Percentiles rank a stretch among this genome's conserved stretches.
Evolutionary conservation across 2,888 invertebrate genomes (phyloP).

Genomic region (Rhagonycha lutea): DNA sequence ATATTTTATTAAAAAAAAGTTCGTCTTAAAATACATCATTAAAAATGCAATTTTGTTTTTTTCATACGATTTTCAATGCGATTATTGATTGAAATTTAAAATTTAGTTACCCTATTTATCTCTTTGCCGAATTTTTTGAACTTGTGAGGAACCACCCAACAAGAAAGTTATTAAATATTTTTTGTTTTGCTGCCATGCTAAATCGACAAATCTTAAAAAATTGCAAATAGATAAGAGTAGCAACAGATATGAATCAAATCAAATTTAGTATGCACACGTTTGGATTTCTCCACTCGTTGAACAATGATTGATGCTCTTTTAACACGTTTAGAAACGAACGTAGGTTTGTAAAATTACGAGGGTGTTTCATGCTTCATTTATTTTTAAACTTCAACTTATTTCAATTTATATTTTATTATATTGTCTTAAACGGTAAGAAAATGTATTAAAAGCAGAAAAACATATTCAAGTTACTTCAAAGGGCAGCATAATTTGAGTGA

Average conservation of each 20-base stretch:
- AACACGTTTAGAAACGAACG: slow-evolving; percentile 3
- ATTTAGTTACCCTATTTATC: neutral
- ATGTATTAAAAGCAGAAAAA: neutral
- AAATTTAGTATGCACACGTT: slow-evolving; percentile 1
- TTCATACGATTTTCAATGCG: neutral
- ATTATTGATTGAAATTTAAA: neutral
- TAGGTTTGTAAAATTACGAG: slow-evolving; percentile 6
- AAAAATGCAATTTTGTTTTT: neutral
- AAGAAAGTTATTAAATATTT: neutral
- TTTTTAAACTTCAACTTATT: neutral
- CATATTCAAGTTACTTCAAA: neutral
- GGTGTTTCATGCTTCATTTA: slow-evolving; percentile 3
- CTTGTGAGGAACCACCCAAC: neutral
- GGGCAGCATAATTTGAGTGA: neutral
- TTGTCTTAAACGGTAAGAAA: neutral
- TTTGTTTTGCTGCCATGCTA: neutral
- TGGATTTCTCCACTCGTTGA: neutral
- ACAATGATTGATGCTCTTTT: slow-evolving; percentile 5
- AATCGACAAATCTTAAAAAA: neutral
- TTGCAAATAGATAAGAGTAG: neutral
- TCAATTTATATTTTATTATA: neutral
- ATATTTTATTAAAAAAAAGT: neutral
- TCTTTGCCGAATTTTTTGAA: neutral
- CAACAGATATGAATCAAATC: slow-evolving; percentile 3
- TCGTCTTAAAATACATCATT: neutral